Percentiles rank a stretch among this genome's conserved stretches.
Evolutionary conservation across 1,140 invertebrate species (phyloP).

Genomic region (Diorhabda carinulata): DNA sequence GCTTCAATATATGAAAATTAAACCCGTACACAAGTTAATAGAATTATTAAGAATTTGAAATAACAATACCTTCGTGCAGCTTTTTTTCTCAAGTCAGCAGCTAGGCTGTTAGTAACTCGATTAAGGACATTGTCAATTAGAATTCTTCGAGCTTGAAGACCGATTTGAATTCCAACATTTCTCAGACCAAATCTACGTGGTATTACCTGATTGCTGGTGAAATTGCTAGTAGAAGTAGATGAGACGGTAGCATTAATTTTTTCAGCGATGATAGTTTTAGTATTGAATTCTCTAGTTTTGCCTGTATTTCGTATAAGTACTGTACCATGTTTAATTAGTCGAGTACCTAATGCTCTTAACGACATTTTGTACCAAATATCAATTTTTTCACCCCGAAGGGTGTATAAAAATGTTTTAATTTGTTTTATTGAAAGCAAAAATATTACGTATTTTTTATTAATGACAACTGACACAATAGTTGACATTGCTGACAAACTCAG

Average conservation of each 20-base stretch:
- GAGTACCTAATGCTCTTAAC: slow-evolving; percentile 38
- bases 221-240: slow-evolving; percentile 38
- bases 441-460: too few species aligned
- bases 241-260: slow-evolving; percentile 35
- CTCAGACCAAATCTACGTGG: slow-evolving; percentile 42
- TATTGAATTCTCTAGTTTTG: slow-evolving; percentile 36
- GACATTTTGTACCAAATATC: slow-evolving; percentile 39
- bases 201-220: slow-evolving; percentile 35
- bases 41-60: too few species aligned
- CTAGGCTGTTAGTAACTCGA: slow-evolving; percentile 62
- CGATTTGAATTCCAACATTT: slow-evolving; percentile 54
- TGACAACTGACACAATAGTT: too few species aligned
- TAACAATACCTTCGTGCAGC: slow-evolving; percentile 52
- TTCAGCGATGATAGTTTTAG: slow-evolving; percentile 40
- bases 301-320: slow-evolving; percentile 35
- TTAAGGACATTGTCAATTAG: slow-evolving; percentile 68
- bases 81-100: slow-evolving; percentile 58
- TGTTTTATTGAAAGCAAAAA: too few species aligned
- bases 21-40: neutral
- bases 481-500: too few species aligned
- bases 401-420: too few species aligned
- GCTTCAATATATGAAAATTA: neutral
- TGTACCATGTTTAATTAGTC: slow-evolving; percentile 46
- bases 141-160: slow-evolving; percentile 57
- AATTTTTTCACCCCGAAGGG: slow-evolving; percentile 11